Evolutionary conservation across 1,140 invertebrate genomes (phyloP).

Genomic region (Pectinophora gossypiella): DNA sequence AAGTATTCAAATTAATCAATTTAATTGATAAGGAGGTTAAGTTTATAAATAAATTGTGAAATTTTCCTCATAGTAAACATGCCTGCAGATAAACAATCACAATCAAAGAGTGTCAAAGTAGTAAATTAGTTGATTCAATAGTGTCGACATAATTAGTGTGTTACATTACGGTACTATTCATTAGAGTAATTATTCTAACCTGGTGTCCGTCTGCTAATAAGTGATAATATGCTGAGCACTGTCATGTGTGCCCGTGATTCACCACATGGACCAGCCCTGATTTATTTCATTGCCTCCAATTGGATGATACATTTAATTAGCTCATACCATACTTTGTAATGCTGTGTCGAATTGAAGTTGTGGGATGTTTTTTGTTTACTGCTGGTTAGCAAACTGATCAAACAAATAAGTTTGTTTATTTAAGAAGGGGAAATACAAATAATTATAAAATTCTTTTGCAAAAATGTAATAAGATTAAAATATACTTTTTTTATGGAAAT

Average conservation of each 20-base stretch:
- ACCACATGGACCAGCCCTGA: constrained; percentile 49
- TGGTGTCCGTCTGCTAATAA: constrained; percentile 27
- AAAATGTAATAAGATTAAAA: no score
- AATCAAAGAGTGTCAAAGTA: neutral
- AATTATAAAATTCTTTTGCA: no score
- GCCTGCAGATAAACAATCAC: neutral
- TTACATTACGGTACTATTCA: neutral
- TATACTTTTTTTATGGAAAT: no score
- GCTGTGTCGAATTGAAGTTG: no score
- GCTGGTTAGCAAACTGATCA: no score
- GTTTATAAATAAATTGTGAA: no score
- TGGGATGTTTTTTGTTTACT: no score
- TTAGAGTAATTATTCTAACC: constrained; percentile 24
- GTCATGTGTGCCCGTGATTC: constrained; percentile 41
- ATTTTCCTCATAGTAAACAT: no score
- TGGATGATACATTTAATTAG: constrained; percentile 47
- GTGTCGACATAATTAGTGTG: neutral
- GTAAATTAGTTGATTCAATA: neutral
- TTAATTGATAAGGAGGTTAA: no score
- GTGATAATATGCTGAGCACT: constrained; percentile 31
- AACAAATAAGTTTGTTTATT: no score
- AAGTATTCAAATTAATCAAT: no score
- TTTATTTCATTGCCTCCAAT: constrained; percentile 59
- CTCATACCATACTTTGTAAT: neutral
- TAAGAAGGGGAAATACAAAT: no score